Base-by-base conservation (phyloP, 1,140 invertebrate genomes). In the Drosophila azteca region DNA sequence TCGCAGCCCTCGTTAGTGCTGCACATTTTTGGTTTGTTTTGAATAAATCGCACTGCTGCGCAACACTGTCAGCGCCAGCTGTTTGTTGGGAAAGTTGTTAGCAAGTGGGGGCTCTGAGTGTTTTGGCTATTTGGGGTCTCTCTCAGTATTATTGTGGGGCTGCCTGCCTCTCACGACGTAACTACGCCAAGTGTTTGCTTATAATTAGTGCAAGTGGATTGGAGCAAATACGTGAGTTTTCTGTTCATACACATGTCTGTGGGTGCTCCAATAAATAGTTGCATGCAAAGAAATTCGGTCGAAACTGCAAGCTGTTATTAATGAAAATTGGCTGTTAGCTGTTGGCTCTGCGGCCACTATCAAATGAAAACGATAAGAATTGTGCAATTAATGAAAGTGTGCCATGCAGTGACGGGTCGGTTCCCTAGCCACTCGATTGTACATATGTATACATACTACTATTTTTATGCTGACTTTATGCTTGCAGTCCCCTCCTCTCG, bases 361-460 rank as follows among this genome's bases (percentile, higher is more conserved):
- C 73, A 77, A 59, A 65, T 67, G 68, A 78, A 61, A 55, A 39
- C 67, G 45, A 70, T 69, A 69, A 70, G 64, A 66, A 69, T 70
- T 83, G 68, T 74, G 79, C 79, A 82, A 79, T 83, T 83, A 75
- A 83, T 58, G 79, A 83, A 82, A 70, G 68, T 77, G 69, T 77
- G 62, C 67, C 63, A 57, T 62, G 59, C 48, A 60, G n/a, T 49
- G 78, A 22, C 63, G 46, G 60, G 78, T 26, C 63, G 46, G 60
- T 51, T 65, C 24, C 44, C 52, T 48, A 62, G 58, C 20, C 31
- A 57, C 45, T 65, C 77, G 26, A 60, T 26, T 41, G 20, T 61
- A 22, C 60, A 24, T 50, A 46, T 20, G 29, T 46, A 43, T 31
- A 54, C 24, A 24, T 24, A 24, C 24, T 58, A 41, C 60, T 9